Conservation (phyloP, 2,888 invertebrate genomes). For the Clistopyga incitator region DNA sequence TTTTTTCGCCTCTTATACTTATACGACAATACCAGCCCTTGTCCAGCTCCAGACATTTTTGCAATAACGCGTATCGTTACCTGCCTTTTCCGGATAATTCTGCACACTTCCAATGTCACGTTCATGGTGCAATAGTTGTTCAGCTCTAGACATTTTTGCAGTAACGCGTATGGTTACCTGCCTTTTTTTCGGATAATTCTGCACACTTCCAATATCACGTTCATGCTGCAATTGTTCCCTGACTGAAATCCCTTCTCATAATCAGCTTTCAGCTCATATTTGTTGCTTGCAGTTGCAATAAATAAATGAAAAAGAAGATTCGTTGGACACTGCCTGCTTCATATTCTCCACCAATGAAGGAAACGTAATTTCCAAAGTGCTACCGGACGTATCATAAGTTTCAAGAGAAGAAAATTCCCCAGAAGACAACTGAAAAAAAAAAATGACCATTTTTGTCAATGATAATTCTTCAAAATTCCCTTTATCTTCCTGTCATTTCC, state of each 20-base stretch:
- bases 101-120: neutral
- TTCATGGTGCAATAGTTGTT: slow-evolving; percentile 2
- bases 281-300: neutral
- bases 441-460: too few species aligned
- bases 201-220: neutral
- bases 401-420: too few species aligned
- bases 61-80: neutral
- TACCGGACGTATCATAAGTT: too few species aligned
- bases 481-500: too few species aligned
- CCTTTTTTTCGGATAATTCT: neutral
- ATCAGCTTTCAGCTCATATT: neutral
- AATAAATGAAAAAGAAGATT: neutral
- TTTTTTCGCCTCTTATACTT: slow-evolving; percentile 19
- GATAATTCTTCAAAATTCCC: too few species aligned
- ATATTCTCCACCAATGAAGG: neutral
- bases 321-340: neutral
- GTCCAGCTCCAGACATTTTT: slow-evolving; percentile 33
- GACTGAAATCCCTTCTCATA: neutral
- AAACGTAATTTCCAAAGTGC: too few species aligned
- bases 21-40: slow-evolving; percentile 1
- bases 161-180: neutral
- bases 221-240: slow-evolving; percentile 7
- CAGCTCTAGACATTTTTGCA: slow-evolving; percentile 35
- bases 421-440: too few species aligned
- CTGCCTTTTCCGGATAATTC: neutral